Base-by-base conservation (phyloP, 92 coral and sea anemone genomes). In the Actinernus sp. region DNA sequence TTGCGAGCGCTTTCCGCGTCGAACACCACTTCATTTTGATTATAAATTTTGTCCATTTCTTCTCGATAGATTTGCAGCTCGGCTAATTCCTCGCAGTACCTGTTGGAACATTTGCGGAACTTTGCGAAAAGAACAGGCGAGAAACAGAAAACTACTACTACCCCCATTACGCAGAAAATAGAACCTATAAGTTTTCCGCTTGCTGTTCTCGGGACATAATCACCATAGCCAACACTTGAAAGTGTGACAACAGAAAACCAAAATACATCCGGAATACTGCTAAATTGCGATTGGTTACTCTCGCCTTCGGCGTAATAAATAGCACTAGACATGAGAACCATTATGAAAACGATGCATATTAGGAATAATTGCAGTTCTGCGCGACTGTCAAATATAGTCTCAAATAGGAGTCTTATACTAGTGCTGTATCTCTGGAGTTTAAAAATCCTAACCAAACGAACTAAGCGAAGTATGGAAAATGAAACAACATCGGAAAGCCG, bases 171-270 rank as follows among this genome's bases (percentile, higher is more conserved):
- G 27, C 89, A 82, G 32, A 80, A 81, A 2, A 55, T 37, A 21
- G 89, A 63, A 17, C 92, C 97, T 17, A 92, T 78, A 8, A 88
- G 16, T 41, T 92, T 92, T 18, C 97, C 97, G 17, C 30, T 33
- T 19, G 81, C 66, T 2, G 97, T 83, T 11, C 41, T 40, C 0
- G 95, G 97, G 1, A 88, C 97, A 19, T 69, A 90, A 38, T 92
- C 97, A 2, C 97, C 97, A 24, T 92, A 92, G 2, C 97, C 97
- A 1, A 92, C 97, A 21, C 88, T 83, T 12, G 97, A 79, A 1
- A 92, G 87, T 2, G 97, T 83, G 17, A 92, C 87, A 9, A 92
- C 59, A 1, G 92, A 76, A 56, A 78, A 92, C 97, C 97, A 92
- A 26, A 90, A 90, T 4, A 93, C 88, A 23, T 83, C 88, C 1